Evolutionary conservation across 2,888 invertebrate genomes (phyloP), one percentile per base, ranked within the genome.

Genomic region (Drosophila silvestris): DNA sequence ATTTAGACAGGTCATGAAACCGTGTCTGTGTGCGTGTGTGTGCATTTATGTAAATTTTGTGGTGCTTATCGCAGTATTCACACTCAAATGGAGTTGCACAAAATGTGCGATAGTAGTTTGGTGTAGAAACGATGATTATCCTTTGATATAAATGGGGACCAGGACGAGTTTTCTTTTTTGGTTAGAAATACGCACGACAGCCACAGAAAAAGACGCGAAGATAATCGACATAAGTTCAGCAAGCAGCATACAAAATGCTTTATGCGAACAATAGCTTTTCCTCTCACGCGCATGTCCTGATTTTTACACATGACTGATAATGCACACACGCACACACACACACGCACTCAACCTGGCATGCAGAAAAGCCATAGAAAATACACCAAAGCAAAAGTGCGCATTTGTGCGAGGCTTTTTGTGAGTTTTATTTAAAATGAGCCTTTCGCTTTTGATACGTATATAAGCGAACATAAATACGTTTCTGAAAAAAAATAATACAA

Each of bases 261-360:
- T 66, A 74, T 64, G 60, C 67, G 77, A 81, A 84, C 85, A 85
- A 85, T 86, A 67, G 77, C 56, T 65, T 60, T 70, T 74, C 68
- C 78, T 83, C 70, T 76, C 74, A 80, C 83, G 83, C 70, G 79
- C 83, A 83, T 82, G 86, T 85, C 83, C 84, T 88, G 86, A 84
- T 86, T 86, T 83, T 88, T 63, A 86, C 85, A 75, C 88, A 74
- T 88, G 84, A 78, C 66, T 86, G 88, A 81, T 88, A 88, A 85
- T 86, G 86, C 74, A 73, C 67, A 76, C 66, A 50, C 65, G 47
- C 58, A 57, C 60, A 63, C 33, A 54, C 65, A 56, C 64, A 6
- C 33, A 58, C 66, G 54, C 62, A 56, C 51, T 54, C 54, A 54
- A 32, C 28, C 64, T 47, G 28, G 35, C 56, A 39, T 37, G 51